A percentile compares a stretch with the other conserved stretches of the same genome.
phyloP scores from a whole-genome alignment of 2,113 vertebrate genomes.

The Potamarius usumacintae region DNA sequence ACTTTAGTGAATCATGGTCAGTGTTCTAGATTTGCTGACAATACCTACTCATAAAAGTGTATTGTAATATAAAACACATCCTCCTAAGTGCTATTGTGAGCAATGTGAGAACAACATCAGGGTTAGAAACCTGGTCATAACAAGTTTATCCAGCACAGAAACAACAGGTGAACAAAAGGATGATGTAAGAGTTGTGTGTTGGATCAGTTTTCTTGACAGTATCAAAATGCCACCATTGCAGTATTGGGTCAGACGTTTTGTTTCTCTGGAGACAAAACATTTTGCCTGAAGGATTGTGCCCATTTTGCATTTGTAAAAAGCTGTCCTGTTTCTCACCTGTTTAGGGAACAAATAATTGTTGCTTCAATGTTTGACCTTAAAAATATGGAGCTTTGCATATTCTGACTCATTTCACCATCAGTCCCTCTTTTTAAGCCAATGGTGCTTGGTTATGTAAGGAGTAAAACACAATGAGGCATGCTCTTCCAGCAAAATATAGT shows the following conservation, averaged over 20 bases:
- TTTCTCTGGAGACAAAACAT: slow-evolving; percentile 10
- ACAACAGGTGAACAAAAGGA: not conserved
- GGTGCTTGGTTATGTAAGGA: not conserved
- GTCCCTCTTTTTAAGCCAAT: not conserved
- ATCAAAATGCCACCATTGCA: not conserved
- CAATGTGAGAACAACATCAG: not conserved
- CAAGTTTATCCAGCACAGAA: not conserved
- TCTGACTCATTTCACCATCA: not conserved
- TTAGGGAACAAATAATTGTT: not conserved
- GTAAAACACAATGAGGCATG: not conserved
- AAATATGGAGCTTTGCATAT: not conserved
- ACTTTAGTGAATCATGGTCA: not conserved
- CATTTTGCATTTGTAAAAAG: not conserved
- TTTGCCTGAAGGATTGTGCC: not conserved
- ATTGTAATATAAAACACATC: not conserved
- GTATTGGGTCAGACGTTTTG: slow-evolving; percentile 8
- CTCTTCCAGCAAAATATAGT: not conserved
- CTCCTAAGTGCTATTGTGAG: not conserved
- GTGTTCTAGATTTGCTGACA: not conserved
- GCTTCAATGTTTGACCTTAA: not conserved
- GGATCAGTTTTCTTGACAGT: not conserved
- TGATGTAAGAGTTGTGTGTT: not conserved
- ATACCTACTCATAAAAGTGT: not conserved
- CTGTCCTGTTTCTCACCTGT: not conserved
- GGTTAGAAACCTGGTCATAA: not conserved